phyloP scores from a whole-genome alignment of 2,797 vertebrate genomes.

The Cuniculus paca region DNA sequence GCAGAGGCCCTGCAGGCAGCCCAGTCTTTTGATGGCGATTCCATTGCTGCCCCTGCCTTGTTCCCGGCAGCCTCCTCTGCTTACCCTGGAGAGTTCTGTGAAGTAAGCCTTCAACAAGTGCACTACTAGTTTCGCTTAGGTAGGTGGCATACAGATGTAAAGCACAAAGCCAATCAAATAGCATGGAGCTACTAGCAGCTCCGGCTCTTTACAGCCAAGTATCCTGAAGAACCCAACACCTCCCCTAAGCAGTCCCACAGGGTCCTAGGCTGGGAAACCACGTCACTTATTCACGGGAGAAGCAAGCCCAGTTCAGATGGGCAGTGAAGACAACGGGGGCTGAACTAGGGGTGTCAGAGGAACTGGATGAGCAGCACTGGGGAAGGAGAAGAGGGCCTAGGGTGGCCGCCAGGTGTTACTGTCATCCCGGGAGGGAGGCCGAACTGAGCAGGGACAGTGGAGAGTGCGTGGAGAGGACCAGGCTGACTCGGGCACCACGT shows the following conservation, averaged over 20 bases:
- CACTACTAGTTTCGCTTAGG: constrained; percentile 29
- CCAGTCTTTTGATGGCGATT: background rate
- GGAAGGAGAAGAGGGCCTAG: background rate
- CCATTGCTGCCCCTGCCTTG: background rate
- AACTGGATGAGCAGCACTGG: background rate
- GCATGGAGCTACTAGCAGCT: background rate
- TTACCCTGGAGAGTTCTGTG: background rate
- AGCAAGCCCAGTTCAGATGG: background rate
- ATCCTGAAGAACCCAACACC: background rate
- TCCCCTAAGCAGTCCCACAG: background rate
- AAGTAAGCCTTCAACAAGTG: background rate
- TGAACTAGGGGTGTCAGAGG: background rate
- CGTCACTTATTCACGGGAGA: background rate
- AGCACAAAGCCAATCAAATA: constrained; percentile 9
- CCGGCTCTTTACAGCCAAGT: background rate
- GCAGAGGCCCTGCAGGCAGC: background rate
- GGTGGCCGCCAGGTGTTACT: background rate
- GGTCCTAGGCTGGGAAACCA: background rate
- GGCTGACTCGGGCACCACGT: background rate
- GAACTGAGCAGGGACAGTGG: background rate
- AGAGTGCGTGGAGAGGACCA: background rate
- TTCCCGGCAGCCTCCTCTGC: constrained; percentile 31
- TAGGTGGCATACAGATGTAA: constrained; percentile 37
- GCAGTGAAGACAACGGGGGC: background rate
- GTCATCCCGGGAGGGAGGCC: background rate